Percentiles rank a stretch among this genome's conserved stretches.
Conservation (phyloP, 2,888 invertebrate genomes). For the Acleris sparsana region DNA sequence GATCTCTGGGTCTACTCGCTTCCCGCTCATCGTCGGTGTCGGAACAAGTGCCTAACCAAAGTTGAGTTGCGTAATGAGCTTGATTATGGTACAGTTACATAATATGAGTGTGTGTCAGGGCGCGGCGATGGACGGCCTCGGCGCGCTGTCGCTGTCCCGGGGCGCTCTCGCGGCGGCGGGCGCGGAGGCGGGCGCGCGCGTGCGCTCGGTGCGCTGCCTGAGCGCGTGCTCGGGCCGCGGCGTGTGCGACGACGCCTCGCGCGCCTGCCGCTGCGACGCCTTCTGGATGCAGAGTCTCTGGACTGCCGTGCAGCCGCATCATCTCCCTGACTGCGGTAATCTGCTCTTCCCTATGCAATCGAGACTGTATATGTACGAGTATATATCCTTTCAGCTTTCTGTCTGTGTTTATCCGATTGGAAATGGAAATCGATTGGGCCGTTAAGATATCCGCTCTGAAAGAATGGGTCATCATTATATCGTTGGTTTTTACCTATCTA, state of each 20-base stretch:
- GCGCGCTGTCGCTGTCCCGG: constrained; percentile 43
- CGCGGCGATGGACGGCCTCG: constrained; percentile 56
- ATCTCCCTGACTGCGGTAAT: constrained; percentile 92
- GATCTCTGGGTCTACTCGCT: no score
- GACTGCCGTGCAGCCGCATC: constrained; percentile 84
- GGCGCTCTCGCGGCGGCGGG: constrained; percentile 45
- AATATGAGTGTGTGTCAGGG: constrained; percentile 46
- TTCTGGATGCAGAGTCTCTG: constrained; percentile 97
- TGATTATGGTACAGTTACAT: no score
- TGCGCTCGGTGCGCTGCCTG: constrained; percentile 94
- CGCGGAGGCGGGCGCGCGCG: constrained; percentile 85
- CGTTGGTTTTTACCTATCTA: no score
- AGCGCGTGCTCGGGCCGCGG: constrained; percentile 97
- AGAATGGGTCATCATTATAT: no score
- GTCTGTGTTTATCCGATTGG: no score
- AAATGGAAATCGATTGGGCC: no score
- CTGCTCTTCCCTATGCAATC: no score
- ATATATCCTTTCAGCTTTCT: no score
- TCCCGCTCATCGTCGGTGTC: no score
- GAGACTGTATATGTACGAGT: no score
- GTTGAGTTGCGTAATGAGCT: no score
- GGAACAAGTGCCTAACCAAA: neutral
- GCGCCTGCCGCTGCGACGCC: constrained; percentile 95
- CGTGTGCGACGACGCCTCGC: constrained; percentile 91
- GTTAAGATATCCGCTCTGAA: no score